Evolutionary conservation across 2,888 invertebrate species (phyloP), one percentile per base, ranked within the genome.

Genomic region (Drosophila suboccidentalis): DNA sequence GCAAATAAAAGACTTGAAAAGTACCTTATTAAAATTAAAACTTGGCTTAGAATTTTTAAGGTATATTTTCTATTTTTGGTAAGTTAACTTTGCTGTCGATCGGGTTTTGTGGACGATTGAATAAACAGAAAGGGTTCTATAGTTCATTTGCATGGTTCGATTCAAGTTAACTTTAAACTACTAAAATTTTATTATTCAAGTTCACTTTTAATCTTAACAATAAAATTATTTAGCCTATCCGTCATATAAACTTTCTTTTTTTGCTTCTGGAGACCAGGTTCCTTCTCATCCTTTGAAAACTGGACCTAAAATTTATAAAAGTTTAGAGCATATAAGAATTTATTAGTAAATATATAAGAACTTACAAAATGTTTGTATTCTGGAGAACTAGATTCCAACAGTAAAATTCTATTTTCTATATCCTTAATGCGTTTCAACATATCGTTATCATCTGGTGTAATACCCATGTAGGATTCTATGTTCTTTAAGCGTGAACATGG

Each of bases 381-480:
- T 0, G 97, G 97, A 41, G 97, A 97, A 59, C 96, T 91, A 0
- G 96, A 94, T 92, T 97, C 96, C 65, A 97, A 92, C 70, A 94
- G 93, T 8, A 96, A 93, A 53, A 97, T 94, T 74, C 95, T 94
- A 84, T 97, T 95, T 92, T 97, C 97, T 83, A 97, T 94, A 1
- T 93, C 93, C 91, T 96, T 96, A 5, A 97, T 92, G 34, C 97
- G 93, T 65, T 93, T 92, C 87, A 95, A 96, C 36, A 97, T 93
- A 90, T 95, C 94, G 0, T 95, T 93, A 0, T 47, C 44, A 15
- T 63, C 26, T 0, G 57, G 5, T 1, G n/a, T 29, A 11, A 80
- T 0, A 13, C 58, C 50, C 75, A 89, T 68, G 49, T 87, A 87
- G 5, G 50, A 51, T 57, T 88, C 90, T 43, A 87, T 85, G 34